phyloP scores from a whole-genome alignment of 2,888 invertebrate species.

The Eucera pruinosa region DNA sequence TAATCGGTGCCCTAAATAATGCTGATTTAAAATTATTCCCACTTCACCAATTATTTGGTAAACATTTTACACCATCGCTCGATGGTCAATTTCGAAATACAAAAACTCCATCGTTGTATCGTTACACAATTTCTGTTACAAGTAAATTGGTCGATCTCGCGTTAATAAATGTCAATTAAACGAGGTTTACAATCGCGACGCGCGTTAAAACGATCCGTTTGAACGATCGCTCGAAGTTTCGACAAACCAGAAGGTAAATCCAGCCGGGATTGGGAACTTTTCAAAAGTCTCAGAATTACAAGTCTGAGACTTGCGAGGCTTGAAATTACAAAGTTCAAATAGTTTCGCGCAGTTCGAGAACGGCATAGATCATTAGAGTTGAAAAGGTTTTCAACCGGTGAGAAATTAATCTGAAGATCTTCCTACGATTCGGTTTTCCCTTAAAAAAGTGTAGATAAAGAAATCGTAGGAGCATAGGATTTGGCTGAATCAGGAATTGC shows the following conservation, averaged over 20 bases:
- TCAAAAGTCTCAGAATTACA: slow-evolving; percentile 2
- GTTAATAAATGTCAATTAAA: slow-evolving; percentile 2
- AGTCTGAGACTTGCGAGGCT: not conserved
- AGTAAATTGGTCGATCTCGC: not conserved
- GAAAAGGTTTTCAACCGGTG: not conserved
- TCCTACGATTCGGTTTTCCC: not conserved
- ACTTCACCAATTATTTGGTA: not conserved
- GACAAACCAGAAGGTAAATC: not conserved
- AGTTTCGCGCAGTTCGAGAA: not conserved
- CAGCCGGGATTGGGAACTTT: not conserved
- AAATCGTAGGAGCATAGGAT: too few species aligned
- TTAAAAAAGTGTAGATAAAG: not conserved
- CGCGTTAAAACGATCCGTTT: slow-evolving; percentile 14
- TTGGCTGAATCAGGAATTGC: too few species aligned
- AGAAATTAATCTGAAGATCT: not conserved
- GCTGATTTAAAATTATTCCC: too few species aligned
- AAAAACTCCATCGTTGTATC: not conserved
- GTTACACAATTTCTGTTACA: not conserved
- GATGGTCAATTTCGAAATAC: not conserved
- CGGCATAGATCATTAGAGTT: slow-evolving; percentile 8
- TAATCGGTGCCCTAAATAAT: too few species aligned
- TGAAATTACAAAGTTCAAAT: slow-evolving; percentile 16
- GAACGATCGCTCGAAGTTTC: slow-evolving; percentile 5
- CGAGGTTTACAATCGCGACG: slow-evolving; percentile 2
- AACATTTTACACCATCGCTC: not conserved